Evolutionary conservation across 1,140 invertebrate genomes (phyloP), one percentile per base, ranked within the genome.

Genomic region (Tetraneura akinire): DNA sequence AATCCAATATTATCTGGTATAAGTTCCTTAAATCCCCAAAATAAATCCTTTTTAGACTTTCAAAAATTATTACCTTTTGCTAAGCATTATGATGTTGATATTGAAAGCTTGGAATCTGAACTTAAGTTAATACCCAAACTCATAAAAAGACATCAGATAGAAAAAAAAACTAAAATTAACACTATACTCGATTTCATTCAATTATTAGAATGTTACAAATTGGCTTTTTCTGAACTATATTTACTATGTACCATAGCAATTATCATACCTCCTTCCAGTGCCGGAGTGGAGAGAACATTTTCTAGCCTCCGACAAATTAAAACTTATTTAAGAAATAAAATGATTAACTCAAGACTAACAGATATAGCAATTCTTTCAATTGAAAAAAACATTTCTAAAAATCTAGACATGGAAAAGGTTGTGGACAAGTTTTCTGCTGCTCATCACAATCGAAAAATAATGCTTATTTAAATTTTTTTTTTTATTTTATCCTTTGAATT

Each of bases 111-210:
- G 8, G 23, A 71, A 51, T 71, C 16, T 5, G 23, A 71, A 71
- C 16, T 32, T 13, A 53, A 51, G 16, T 51, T 53, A 29, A 71
- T 32, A 29, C 16, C 47, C 1, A 26, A 53, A 71, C 23, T 71
- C 14, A 51, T 51, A 51, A 32, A 51, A 0, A 32, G 68, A 70
- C 21, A 70, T 49, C 32, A 9, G 13, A 70, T 16, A 21, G n/a
- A 70, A 70, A 16, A 64, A 16, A 68, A 71, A 71, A 71, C 68
- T 71, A 32, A 71, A 71, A 71, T 51, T 29, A 71, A 71, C 8
- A 71, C 42, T 51, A 29, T 71, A 18, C 42, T 71, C 1, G 45
- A 71, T 51, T 29, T 71, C 0, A 51, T 71, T 3, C 45, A 71
- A 13, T 51, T 53, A 29, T 8, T 73, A 51, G 10, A 73, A 29